Conservation (phyloP, 1,140 invertebrate genomes). For the Ceratina calcarata region DNA sequence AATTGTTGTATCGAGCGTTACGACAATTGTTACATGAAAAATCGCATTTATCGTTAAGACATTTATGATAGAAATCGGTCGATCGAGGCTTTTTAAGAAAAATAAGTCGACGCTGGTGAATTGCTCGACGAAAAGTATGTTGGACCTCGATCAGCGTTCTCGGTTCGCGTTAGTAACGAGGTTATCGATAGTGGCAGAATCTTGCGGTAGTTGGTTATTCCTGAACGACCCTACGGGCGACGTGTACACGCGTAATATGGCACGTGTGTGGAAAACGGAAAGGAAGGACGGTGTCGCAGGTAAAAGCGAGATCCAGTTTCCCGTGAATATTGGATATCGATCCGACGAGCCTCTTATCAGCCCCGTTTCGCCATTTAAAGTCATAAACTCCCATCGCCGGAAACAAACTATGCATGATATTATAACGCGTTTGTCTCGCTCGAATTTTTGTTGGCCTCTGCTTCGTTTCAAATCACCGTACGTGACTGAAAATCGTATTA, state of each 20-base stretch:
- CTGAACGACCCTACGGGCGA: not conserved
- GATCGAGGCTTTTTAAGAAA: too few relatives aligned
- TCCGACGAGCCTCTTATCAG: slow-evolving; percentile 11
- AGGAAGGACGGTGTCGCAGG: slow-evolving; percentile 5
- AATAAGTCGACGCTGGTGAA: not conserved
- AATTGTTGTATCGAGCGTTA: too few relatives aligned
- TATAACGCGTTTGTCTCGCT: slow-evolving; percentile 18
- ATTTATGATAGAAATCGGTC: too few relatives aligned
- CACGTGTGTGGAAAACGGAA: slow-evolving; percentile 45
- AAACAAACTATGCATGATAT: slow-evolving; percentile 26
- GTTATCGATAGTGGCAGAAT: not conserved
- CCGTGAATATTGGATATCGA: slow-evolving; percentile 65
- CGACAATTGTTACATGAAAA: too few relatives aligned
- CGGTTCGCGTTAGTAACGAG: slow-evolving; percentile 8
- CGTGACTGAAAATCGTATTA: not conserved
- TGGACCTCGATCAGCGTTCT: too few relatives aligned
- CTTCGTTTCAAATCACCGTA: slow-evolving; percentile 16
- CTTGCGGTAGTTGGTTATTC: not conserved
- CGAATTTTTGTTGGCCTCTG: not conserved
- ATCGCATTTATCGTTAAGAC: too few relatives aligned
- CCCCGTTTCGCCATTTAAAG: not conserved
- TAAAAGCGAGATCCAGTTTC: slow-evolving; percentile 51
- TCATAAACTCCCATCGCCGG: slow-evolving; percentile 19
- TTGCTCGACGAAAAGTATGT: not conserved
- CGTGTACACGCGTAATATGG: slow-evolving; percentile 45